Evolutionary conservation across 2,888 invertebrate species (phyloP).

Genomic region (Volucella inflata): DNA sequence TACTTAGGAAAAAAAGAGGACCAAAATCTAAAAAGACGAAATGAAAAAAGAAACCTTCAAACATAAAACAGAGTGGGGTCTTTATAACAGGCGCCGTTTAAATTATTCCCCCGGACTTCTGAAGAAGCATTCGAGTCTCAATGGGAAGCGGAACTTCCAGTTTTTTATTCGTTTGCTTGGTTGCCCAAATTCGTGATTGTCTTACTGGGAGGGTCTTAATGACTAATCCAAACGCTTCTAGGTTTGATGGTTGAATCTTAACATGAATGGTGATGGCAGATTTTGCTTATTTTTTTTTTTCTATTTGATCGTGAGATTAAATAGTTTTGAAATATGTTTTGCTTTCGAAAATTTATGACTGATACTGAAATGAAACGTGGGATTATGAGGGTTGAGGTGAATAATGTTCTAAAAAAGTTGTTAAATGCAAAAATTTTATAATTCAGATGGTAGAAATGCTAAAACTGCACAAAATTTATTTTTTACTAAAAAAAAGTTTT

Average conservation of each 20-base stretch:
- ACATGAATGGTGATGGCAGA: conserved; percentile 65
- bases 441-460: too few species aligned
- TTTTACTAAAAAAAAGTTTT: too few species aligned
- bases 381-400: conserved; percentile 44
- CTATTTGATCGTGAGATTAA: conserved; percentile 42
- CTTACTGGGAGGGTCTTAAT: conserved; percentile 67
- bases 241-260: conserved; percentile 54
- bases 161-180: conserved; percentile 48
- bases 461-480: too few species aligned
- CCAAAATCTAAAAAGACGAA: conserved; percentile 39
- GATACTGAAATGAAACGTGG: conserved; percentile 65
- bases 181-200: conserved; percentile 55
- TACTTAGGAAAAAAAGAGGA: conserved; percentile 65
- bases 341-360: conserved; percentile 56
- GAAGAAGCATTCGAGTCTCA: conserved; percentile 74
- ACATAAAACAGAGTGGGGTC: conserved; percentile 74
- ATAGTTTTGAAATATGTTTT: conserved; percentile 70
- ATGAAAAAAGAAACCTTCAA: conserved; percentile 29
- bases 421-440: too few species aligned
- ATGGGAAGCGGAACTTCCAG: conserved; percentile 73
- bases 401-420: conserved; percentile 16
- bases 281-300: conserved; percentile 18
- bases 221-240: conserved; percentile 73
- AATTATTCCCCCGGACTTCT: conserved; percentile 74
- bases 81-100: conserved; percentile 76